Conservation (phyloP, 92 coral and sea anemone genomes). For the Zoanthus sansibaricus region DNA sequence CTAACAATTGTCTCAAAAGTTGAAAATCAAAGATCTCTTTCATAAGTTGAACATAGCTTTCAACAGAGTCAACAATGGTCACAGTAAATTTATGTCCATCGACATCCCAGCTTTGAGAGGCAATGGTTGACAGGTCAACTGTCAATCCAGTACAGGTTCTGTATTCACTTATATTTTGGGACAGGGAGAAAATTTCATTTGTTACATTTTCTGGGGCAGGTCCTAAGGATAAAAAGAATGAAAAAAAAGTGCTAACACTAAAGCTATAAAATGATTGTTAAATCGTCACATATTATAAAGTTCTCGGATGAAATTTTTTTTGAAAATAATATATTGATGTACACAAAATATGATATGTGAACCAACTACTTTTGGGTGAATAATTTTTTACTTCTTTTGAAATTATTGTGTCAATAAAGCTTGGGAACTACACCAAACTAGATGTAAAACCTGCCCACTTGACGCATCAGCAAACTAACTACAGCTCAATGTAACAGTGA, state of each 20-base stretch:
- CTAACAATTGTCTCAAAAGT: constrained; percentile 72
- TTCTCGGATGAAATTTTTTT: neutral
- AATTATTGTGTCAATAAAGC: no score
- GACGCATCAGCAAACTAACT: no score
- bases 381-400: no score
- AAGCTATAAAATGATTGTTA: neutral
- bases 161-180: constrained; percentile 78
- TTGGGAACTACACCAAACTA: no score
- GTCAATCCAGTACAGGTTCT: constrained; percentile 76
- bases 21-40: constrained; percentile 93
- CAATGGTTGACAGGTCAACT: constrained; percentile 76
- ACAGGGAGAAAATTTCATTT: constrained; percentile 74
- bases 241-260: neutral
- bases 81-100: constrained; percentile 84
- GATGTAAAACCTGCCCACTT: no score
- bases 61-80: constrained; percentile 83
- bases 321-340: no score
- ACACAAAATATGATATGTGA: no score
- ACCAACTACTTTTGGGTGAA: no score
- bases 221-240: constrained; percentile 49
- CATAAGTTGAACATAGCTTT: constrained; percentile 88
- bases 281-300: no score
- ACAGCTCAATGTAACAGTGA: no score
- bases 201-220: constrained; percentile 98
- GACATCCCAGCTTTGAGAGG: constrained; percentile 86